Percentiles rank a stretch among this genome's conserved stretches.
These are phyloP conservation scores for Cirrhinus mrigala DNA, from an alignment of 2,797 vertebrate species.

Conservation along the genomic window DNA sequence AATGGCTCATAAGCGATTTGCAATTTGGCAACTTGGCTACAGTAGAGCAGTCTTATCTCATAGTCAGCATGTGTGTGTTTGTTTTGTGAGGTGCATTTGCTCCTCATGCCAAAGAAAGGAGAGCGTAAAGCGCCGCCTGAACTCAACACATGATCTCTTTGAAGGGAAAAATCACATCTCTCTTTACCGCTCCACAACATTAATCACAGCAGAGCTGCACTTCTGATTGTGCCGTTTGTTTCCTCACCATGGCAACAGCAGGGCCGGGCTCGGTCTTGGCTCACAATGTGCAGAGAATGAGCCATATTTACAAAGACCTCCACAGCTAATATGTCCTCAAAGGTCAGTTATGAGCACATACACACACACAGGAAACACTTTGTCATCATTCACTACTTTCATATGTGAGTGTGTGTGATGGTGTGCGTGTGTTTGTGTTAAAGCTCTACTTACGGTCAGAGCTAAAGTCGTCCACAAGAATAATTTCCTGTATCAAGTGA, in stretches of 20 bases:
- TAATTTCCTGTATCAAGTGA: constrained; percentile 92
- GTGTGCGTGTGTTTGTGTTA: neutral
- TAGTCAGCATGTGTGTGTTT: neutral
- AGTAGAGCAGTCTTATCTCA: neutral
- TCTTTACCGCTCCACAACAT: neutral
- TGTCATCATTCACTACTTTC: constrained; percentile 11
- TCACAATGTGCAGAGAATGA: neutral
- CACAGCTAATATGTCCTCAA: neutral
- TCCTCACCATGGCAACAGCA: constrained; percentile 35
- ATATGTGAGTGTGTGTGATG: neutral
- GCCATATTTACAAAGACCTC: neutral
- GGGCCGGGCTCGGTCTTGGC: neutral
- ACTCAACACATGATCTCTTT: constrained; percentile 50
- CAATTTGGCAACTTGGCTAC: no score
- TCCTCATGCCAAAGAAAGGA: constrained; percentile 55
- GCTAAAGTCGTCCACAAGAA: constrained; percentile 98
- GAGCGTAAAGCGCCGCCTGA: constrained; percentile 53
- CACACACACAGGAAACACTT: constrained; percentile 6
- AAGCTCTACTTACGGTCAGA: constrained; percentile 86
- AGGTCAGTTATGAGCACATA: neutral
- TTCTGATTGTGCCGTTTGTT: constrained; percentile 30
- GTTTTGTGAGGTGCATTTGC: constrained; percentile 57
- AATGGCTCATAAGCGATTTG: neutral
- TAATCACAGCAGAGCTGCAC: constrained; percentile 30
- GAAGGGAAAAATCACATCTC: constrained; percentile 53